Evolutionary conservation across 2,797 vertebrate species (phyloP), one percentile per base, ranked within the genome.

Genomic region (Mormyrops boulengeri): DNA sequence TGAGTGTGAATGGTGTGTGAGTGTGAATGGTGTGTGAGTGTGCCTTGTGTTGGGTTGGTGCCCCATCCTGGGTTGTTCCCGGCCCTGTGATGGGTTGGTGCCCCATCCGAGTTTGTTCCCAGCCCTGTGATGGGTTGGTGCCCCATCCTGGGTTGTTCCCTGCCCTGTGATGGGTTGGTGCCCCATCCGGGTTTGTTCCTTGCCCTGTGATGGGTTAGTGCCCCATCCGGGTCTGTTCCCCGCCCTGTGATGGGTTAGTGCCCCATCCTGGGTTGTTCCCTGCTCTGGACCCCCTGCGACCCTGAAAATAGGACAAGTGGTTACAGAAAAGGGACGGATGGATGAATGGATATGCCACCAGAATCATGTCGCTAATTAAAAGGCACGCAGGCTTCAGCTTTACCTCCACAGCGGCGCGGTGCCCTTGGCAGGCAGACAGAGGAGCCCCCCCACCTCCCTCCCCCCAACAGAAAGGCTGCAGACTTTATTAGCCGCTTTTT

Each of bases 401-500:
- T 57, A 57, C 34, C 12, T 41, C 38, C 26, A 30, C 22, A 66
- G 60, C 34, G 5, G 4, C 34, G 6, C 34, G 8, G 38, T 44
- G 17, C 77, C 34, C 77, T 82, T 82, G 19, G 34, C 77, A 44
- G 14, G 41, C 34, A 22, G 14, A 49, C 38, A 14, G 17, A 82
- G 38, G 44, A 49, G 2, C 49, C 49, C 49, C 49, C 50, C 2
- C 49, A 2, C 9, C 50, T 14, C 3, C 3, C 47, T 26, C 49
- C 11, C 5, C 7, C 30, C 11, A 22, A 38, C 7, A 9, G 34
- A 4, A 8, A 41, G 66, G 14, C 50, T 77, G 26, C 50, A 89
- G 53, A 57, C 41, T 60, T 82, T 26, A 89, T 82, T 89, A 22
- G 47, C 34, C 14, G 1, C 88, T 77, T 88, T 88, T 88, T 50